A percentile compares a stretch with the other conserved stretches of the same genome.
Evolutionary conservation across 2,797 vertebrate species (phyloP).

Genomic region (Amblyopsis hoosieri): DNA sequence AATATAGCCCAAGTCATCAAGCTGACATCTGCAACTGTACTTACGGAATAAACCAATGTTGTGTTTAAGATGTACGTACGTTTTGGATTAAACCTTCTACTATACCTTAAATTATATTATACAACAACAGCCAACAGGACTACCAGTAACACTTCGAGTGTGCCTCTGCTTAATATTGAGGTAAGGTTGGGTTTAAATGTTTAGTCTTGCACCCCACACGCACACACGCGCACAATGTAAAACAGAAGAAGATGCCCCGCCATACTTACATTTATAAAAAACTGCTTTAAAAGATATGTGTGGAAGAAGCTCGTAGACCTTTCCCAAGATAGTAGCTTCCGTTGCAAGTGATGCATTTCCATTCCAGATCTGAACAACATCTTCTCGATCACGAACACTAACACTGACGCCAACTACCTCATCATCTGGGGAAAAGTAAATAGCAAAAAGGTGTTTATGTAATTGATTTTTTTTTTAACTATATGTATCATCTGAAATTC

Average conservation of each 20-base stretch:
- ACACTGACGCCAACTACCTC: constrained; percentile 91
- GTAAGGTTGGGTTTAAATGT: not conserved
- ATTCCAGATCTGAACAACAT: constrained; percentile 92
- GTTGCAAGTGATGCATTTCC: constrained; percentile 83
- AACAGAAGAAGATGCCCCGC: too few relatives aligned
- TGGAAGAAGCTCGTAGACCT: constrained; percentile 88
- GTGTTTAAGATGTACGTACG: too few relatives aligned
- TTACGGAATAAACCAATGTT: too few relatives aligned
- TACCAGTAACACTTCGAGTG: not conserved
- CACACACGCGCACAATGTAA: not conserved
- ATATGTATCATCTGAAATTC: too few relatives aligned
- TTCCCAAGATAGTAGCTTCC: constrained; percentile 87
- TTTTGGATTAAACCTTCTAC: too few relatives aligned
- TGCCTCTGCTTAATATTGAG: not conserved
- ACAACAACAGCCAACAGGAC: too few relatives aligned
- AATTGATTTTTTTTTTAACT: too few relatives aligned
- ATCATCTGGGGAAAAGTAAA: constrained; percentile 77
- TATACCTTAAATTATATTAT: too few relatives aligned
- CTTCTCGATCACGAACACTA: constrained; percentile 88
- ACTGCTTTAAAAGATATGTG: constrained; percentile 86
- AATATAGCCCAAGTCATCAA: too few relatives aligned
- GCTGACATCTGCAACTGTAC: too few relatives aligned
- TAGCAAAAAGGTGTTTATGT: not conserved
- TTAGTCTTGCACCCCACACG: not conserved
- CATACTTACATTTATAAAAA: constrained; percentile 94